These are phyloP conservation scores for Dinomys branickii DNA, from an alignment of 2,113 vertebrate genomes.

Conservation along the genomic window DNA sequence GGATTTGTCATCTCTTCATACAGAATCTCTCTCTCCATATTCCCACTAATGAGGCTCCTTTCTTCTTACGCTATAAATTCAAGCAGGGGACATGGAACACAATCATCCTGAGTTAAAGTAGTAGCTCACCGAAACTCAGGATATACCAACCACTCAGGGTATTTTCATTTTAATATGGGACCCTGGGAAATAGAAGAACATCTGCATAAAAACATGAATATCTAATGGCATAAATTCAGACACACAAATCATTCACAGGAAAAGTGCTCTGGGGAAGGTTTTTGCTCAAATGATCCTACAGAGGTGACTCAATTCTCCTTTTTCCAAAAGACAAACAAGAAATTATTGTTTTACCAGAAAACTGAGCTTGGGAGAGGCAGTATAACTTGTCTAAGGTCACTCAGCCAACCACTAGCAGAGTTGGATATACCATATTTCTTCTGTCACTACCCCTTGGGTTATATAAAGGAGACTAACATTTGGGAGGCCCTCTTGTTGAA, in stretches of 20 bases:
- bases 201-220: conserved; percentile 12
- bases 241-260: neutral
- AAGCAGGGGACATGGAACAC: neutral
- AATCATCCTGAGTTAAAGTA: neutral
- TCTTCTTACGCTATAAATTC: neutral
- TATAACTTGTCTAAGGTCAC: neutral
- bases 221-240: conserved; percentile 26
- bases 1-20: neutral
- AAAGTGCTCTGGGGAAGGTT: neutral
- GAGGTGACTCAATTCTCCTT: neutral
- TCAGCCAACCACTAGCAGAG: neutral
- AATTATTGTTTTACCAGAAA: neutral
- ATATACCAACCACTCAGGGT: neutral
- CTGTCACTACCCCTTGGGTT: neutral
- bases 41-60: neutral
- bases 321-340: neutral
- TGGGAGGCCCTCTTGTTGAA: neutral
- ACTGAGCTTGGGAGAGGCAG: neutral
- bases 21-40: neutral
- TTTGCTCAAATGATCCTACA: neutral
- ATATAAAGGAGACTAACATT: neutral
- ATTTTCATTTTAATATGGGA: conserved; percentile 5
- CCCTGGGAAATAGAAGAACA: neutral
- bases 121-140: neutral
- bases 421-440: neutral